Base-by-base conservation (phyloP, 2,888 invertebrate genomes). In the Diplazon laetatorius region DNA sequence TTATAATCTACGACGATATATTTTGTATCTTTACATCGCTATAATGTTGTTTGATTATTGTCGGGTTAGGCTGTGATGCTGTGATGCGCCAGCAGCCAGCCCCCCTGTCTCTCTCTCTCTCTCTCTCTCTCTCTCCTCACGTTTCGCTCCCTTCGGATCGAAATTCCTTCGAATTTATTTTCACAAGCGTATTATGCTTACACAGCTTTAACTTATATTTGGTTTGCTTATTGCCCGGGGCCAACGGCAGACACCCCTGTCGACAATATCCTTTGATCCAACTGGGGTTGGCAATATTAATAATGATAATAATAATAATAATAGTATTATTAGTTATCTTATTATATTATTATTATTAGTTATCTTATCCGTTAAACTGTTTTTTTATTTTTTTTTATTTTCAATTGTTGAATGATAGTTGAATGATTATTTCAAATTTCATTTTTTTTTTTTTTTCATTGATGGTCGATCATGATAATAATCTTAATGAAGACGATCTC, bases 111-210 rank as follows among this genome's bases (percentile, higher is more conserved):
- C 6, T 2, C 14, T 48, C 12, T 35, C 18, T 8, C 30, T 6
- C 52, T 14, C 6, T 6, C 30, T 35, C 12, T 35, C 18, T 18
- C 6, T 18, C 20, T 35, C n/a, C n/a, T n/a, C n/a, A n/a, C n/a
- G n/a, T n/a, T n/a, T n/a, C n/a, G n/a, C n/a, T n/a, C n/a, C 46
- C 2, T 46, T 9, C 50, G 65, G 48, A 65, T 65, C 30, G 30
- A n/a, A n/a, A 65, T 37, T 50, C 48, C 16, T 18, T 20, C n/a
- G 14, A 65, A 65, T 50, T 65, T 50, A 14, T 22, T 37, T 50
- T 50, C 37, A 48, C 35, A 65, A 20, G 63, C 48, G 46, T 48
- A n/a, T 48, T 35, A 52, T 30, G 60, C 60, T 62, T 46, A 20
- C 37, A 65, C 63, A 65, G 48, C 63, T 50, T 65, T 48, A n/a